A percentile compares a stretch with the other conserved stretches of the same genome.
phyloP scores from a whole-genome alignment of 2,888 invertebrate genomes.

The Oligia fasciuncula region DNA sequence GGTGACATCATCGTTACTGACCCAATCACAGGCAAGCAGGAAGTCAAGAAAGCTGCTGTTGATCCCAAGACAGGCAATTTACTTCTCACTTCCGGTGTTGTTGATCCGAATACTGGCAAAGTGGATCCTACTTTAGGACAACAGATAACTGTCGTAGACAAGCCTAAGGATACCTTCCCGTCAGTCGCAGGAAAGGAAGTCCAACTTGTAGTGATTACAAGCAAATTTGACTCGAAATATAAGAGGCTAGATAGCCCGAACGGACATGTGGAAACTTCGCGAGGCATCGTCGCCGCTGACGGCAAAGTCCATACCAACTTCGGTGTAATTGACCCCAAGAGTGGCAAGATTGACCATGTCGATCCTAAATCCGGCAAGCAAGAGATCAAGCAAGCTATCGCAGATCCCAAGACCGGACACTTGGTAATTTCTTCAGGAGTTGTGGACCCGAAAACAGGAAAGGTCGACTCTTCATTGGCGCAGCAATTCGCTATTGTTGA shows the following conservation, averaged over 20 bases:
- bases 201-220: constrained; percentile 88
- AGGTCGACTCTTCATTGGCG: constrained; percentile 87
- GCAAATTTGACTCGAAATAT: constrained; percentile 90
- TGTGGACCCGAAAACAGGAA: constrained; percentile 90
- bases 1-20: constrained; percentile 91
- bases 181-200: constrained; percentile 86
- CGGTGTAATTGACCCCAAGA: constrained; percentile 89
- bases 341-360: constrained; percentile 88
- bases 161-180: constrained; percentile 83
- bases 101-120: constrained; percentile 90
- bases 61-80: constrained; percentile 92
- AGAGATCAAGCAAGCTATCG: constrained; percentile 90
- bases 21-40: constrained; percentile 91
- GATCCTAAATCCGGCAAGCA: constrained; percentile 90
- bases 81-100: constrained; percentile 89
- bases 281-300: constrained; percentile 81
- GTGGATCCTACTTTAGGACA: constrained; percentile 90
- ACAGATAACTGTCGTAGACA: constrained; percentile 85
- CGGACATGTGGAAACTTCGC: constrained; percentile 86
- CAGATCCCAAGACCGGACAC: constrained; percentile 90
- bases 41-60: constrained; percentile 91
- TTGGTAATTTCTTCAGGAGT: constrained; percentile 89
- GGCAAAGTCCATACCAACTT: constrained; percentile 89
- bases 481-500: constrained; percentile 88
- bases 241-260: constrained; percentile 89